phyloP scores from a whole-genome alignment of 2,888 invertebrate genomes.

The Alviniconcha strummeri region DNA sequence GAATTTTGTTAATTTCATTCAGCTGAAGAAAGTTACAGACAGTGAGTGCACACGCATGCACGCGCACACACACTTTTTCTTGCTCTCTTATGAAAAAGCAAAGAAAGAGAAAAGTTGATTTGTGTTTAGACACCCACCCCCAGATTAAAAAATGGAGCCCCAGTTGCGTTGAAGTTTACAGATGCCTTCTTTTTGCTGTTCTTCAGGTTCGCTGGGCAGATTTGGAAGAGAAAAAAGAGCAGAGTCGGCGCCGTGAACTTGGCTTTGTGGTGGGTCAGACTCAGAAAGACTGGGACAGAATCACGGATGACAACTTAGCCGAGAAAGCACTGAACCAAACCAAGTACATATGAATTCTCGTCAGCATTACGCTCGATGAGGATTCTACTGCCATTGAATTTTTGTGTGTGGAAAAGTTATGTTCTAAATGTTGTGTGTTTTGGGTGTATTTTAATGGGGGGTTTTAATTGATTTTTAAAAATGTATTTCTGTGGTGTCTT shows the following conservation, averaged over 20 bases:
- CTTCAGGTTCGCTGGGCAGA: constrained; percentile 97
- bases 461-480: background rate
- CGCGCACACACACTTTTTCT: no score
- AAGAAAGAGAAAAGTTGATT: no score
- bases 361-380: background rate
- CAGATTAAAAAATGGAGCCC: no score
- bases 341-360: constrained; percentile 79
- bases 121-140: no score
- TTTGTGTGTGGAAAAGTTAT: background rate
- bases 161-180: no score
- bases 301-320: constrained; percentile 92
- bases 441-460: background rate
- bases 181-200: no score
- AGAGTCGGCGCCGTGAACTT: constrained; percentile 93
- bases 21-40: no score
- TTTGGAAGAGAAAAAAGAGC: constrained; percentile 92
- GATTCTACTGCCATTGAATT: background rate
- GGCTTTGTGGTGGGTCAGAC: constrained; percentile 98
- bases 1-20: no score
- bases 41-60: no score
- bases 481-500: background rate
- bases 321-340: constrained; percentile 93
- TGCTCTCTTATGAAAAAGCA: no score
- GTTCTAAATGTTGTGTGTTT: background rate
- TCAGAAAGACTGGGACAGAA: constrained; percentile 95